Conservation (phyloP, 2,888 invertebrate species). For the Drosophila lacicola region DNA sequence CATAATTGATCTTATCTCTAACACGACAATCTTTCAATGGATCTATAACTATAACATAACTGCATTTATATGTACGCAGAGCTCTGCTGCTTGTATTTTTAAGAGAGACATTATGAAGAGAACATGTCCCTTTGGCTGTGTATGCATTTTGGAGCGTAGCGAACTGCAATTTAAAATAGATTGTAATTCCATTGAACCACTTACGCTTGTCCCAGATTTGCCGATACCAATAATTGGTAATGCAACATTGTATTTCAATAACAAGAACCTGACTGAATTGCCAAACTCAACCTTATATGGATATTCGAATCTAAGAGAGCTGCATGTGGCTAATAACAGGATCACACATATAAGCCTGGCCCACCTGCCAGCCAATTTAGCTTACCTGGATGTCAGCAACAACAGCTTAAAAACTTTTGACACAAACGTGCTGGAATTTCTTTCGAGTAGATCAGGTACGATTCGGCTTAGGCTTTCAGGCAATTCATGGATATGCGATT, state of each 20-base stretch:
- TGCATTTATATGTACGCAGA: not conserved
- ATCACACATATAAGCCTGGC: not conserved
- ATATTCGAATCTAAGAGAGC: constrained; percentile 11
- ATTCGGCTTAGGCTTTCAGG: constrained; percentile 5
- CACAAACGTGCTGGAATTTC: not conserved
- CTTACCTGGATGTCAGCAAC: constrained; percentile 29
- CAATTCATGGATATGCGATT: constrained; percentile 38
- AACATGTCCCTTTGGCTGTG: not conserved
- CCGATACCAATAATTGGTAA: constrained; percentile 23
- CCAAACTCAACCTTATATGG: constrained; percentile 15
- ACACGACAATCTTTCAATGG: not conserved
- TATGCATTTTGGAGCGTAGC: not conserved
- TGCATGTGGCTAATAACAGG: constrained; percentile 16
- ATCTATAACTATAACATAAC: too few species aligned
- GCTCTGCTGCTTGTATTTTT: rapidly evolving
- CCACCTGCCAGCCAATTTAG: constrained; percentile 8
- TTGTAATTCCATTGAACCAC: not conserved
- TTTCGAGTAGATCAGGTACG: not conserved
- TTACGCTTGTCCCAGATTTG: constrained; percentile 9
- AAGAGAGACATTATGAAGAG: not conserved
- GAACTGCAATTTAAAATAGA: not conserved
- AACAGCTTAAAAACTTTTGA: constrained; percentile 10
- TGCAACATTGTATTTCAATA: constrained; percentile 9
- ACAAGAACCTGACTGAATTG: constrained; percentile 2
- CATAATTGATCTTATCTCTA: not conserved